Conservation (phyloP, 2,888 invertebrate species). For the Epinotia brunnichana region DNA sequence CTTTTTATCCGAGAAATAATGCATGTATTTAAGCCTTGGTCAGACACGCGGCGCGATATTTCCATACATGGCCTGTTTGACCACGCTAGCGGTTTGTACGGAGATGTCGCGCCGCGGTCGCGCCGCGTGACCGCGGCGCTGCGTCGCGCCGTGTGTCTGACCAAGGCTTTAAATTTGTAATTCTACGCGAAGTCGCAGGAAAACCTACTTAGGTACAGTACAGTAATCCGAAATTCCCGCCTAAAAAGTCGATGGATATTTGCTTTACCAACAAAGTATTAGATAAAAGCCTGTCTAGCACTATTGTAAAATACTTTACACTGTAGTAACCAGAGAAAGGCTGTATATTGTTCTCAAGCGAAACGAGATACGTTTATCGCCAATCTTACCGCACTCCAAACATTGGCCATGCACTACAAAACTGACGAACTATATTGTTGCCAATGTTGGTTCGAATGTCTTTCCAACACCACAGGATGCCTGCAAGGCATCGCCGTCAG, state of each 20-base stretch:
- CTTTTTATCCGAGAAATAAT: too few relatives aligned
- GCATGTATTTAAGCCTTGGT: too few relatives aligned
- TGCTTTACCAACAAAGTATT: not conserved
- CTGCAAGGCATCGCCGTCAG: slow-evolving; percentile 39
- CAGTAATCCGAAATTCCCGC: too few relatives aligned
- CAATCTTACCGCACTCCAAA: slow-evolving; percentile 6
- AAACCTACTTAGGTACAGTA: too few relatives aligned
- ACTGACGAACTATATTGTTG: not conserved
- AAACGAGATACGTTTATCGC: slow-evolving; percentile 25
- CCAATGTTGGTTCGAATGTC: slow-evolving; percentile 21
- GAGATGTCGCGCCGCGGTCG: too few relatives aligned
- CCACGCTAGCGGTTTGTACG: too few relatives aligned
- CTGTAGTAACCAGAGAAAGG: not conserved
- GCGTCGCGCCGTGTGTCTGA: too few relatives aligned
- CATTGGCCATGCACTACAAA: not conserved
- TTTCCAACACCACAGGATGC: slow-evolving; percentile 14
- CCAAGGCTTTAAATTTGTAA: too few relatives aligned
- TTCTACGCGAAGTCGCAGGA: too few relatives aligned
- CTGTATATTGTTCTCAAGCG: slow-evolving; percentile 20
- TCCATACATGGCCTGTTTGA: too few relatives aligned
- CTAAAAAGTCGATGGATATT: not conserved
- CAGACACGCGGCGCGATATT: too few relatives aligned
- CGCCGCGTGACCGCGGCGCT: too few relatives aligned
- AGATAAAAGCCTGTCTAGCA: slow-evolving; percentile 16
- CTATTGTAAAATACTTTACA: slow-evolving; percentile 8